These are phyloP conservation scores for Parapsyche elsis DNA, from an alignment of 1,140 invertebrate species.

Conservation along the genomic window DNA sequence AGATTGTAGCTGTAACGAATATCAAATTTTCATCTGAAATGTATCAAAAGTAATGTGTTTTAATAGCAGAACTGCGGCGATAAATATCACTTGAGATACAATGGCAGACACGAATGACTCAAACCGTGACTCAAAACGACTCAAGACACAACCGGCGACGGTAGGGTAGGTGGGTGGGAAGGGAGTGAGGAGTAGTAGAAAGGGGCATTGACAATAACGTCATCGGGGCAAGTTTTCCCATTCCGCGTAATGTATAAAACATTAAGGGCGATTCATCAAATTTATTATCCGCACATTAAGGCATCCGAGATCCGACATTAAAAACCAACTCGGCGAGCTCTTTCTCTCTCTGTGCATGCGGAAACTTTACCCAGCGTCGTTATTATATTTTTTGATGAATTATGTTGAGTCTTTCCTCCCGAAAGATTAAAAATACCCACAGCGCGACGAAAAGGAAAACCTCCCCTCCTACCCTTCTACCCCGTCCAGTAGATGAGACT, in stretches of 20 bases:
- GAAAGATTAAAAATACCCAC: conserved; percentile 50
- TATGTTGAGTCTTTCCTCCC: conserved; percentile 46
- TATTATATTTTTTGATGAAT: conserved; percentile 56
- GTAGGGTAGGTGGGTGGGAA: too few species aligned
- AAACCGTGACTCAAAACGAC: too few species aligned
- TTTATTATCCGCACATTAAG: conserved; percentile 57
- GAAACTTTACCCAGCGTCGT: conserved; percentile 53
- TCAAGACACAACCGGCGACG: too few species aligned
- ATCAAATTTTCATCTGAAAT: too few species aligned
- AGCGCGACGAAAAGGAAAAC: not conserved
- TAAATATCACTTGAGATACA: too few species aligned
- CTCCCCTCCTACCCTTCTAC: not conserved
- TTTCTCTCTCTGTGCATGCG: conserved; percentile 40
- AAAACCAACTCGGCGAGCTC: conserved; percentile 48
- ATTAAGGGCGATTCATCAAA: conserved; percentile 55
- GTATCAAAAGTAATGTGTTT: too few species aligned
- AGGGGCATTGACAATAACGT: conserved; percentile 51
- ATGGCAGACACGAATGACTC: too few species aligned
- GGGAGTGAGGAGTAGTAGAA: not conserved
- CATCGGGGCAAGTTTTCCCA: conserved; percentile 53
- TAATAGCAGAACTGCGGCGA: too few species aligned
- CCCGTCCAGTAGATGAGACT: not conserved
- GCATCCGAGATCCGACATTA: conserved; percentile 56
- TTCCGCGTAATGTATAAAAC: conserved; percentile 55
- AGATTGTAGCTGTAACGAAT: too few species aligned